These are phyloP conservation scores for Kryptolebias ocellatus DNA, from an alignment of 2,797 vertebrate genomes.

Conservation along the genomic window DNA sequence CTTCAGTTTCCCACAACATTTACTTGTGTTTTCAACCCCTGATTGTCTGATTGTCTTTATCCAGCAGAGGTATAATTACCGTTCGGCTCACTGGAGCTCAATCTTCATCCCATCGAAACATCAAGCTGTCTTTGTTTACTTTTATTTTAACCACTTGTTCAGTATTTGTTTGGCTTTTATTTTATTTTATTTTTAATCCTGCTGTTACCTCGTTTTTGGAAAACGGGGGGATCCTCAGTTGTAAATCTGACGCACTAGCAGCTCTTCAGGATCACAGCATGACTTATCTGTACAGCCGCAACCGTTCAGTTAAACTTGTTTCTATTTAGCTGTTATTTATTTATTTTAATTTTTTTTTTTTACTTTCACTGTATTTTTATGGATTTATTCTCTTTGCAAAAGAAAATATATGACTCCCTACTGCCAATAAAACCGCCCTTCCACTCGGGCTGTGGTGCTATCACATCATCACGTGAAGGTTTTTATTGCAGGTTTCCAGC, in stretches of 20 bases:
- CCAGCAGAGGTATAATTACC: neutral
- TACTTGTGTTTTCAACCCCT: conserved; percentile 1
- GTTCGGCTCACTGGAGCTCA: neutral
- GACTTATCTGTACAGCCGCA: conserved; percentile 15
- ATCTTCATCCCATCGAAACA: neutral
- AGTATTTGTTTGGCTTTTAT: conserved; percentile 5
- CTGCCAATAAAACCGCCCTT: conserved; percentile 65
- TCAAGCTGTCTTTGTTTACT: neutral
- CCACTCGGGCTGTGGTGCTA: conserved; percentile 67
- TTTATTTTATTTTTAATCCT: conserved; percentile 12
- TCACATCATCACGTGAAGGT: conserved; percentile 12
- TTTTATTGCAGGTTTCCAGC: conserved; percentile 16
- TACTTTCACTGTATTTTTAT: conserved; percentile 57
- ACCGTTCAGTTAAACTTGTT: conserved; percentile 13
- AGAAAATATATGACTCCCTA: conserved; percentile 17
- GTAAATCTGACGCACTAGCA: conserved; percentile 4
- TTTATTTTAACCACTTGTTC: neutral
- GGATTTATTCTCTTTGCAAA: conserved; percentile 39
- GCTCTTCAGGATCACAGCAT: neutral
- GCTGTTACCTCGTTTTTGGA: conserved; percentile 44
- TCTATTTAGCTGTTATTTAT: conserved; percentile 63
- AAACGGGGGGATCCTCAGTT: conserved; percentile 9
- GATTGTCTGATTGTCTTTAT: neutral
- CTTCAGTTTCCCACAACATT: neutral
- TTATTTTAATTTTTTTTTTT: conserved; percentile 31